phyloP scores from a whole-genome alignment of 1,140 invertebrate genomes.

The Caenorhabditis tropicalis region DNA sequence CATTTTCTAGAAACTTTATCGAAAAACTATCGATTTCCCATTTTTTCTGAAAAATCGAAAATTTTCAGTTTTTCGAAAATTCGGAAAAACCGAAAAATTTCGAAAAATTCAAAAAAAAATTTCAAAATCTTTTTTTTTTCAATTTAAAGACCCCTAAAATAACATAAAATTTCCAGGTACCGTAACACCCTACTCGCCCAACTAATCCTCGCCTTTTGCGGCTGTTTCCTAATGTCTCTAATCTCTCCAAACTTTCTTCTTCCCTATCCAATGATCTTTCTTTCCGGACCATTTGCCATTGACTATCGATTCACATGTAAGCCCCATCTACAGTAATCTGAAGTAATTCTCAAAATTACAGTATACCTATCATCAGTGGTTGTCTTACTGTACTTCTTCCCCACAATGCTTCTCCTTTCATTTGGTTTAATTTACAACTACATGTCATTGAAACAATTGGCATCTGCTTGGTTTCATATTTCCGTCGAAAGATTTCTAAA shows the following conservation, averaged over 20 bases:
- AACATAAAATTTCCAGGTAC: background rate
- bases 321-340: background rate
- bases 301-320: background rate
- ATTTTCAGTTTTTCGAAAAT: no score
- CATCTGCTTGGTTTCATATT: background rate
- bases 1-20: no score
- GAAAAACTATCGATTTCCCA: no score
- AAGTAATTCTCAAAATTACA: background rate
- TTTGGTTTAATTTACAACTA: background rate
- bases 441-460: background rate
- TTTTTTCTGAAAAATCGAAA: no score
- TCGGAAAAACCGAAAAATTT: no score
- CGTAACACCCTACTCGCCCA: background rate
- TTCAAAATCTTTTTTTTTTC: no score
- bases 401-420: background rate
- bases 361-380: constrained; percentile 3
- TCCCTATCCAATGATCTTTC: background rate
- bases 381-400: background rate
- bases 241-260: background rate
- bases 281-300: background rate
- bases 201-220: background rate
- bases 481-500: background rate
- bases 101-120: no score
- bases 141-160: no score
- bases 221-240: background rate